Conservation (phyloP, 2,797 vertebrate genomes). For the Pseudochirops corinnae region DNA sequence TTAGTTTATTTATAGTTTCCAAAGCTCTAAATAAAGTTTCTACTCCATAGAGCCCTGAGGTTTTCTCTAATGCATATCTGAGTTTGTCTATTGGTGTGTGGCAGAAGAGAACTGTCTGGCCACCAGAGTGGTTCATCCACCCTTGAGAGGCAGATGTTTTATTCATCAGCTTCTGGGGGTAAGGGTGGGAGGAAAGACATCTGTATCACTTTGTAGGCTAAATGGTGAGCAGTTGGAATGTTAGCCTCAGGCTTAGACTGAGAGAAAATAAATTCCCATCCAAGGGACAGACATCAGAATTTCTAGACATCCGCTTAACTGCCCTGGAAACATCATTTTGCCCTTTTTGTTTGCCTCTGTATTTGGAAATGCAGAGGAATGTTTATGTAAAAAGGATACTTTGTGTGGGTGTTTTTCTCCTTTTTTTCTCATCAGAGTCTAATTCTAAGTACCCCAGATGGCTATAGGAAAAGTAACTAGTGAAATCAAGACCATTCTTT, state of each 20-base stretch:
- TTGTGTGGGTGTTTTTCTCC: not conserved
- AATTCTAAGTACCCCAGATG: constrained; percentile 3
- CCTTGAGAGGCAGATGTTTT: constrained; percentile 71
- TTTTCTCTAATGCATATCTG: constrained; percentile 40
- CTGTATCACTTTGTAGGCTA: constrained; percentile 43
- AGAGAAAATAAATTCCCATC: constrained; percentile 75
- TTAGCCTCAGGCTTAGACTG: constrained; percentile 67
- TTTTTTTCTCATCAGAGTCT: not conserved
- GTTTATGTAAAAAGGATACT: constrained; percentile 27
- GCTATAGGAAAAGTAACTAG: not conserved
- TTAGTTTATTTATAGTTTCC: constrained; percentile 71
- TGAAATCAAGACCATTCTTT: constrained; percentile 33
- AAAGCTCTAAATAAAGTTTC: constrained; percentile 66
- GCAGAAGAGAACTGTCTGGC: constrained; percentile 22
- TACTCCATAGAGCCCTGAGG: constrained; percentile 51
- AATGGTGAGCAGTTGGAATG: constrained; percentile 73
- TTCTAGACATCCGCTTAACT: constrained; percentile 66
- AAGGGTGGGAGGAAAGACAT: constrained; percentile 36
- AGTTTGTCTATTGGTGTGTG: constrained; percentile 49
- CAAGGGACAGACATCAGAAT: constrained; percentile 63
- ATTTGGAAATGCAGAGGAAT: constrained; percentile 53
- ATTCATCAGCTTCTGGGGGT: constrained; percentile 65
- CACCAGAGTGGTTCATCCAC: constrained; percentile 29
- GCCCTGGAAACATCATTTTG: constrained; percentile 59
- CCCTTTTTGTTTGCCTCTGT: constrained; percentile 54